These are phyloP conservation scores for Tyrannus savana DNA, from an alignment of 2,113 vertebrate species.

Conservation along the genomic window DNA sequence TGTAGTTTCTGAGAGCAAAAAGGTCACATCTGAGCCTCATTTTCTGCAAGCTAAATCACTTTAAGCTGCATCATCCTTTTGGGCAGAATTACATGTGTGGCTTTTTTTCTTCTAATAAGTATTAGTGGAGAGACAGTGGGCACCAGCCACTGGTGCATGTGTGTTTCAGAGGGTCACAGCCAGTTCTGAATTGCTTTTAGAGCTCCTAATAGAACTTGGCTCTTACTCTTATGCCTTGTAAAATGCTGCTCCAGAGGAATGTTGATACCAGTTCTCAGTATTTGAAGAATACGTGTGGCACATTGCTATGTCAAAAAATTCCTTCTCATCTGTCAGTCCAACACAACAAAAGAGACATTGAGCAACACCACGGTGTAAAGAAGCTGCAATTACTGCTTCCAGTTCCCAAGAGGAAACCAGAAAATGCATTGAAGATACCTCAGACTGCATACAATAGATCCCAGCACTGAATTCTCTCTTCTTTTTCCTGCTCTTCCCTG, in stretches of 20 bases:
- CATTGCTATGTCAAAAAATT: background rate
- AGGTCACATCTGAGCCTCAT: background rate
- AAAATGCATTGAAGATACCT: background rate
- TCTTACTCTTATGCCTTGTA: background rate
- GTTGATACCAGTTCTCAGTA: background rate
- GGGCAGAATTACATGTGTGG: background rate
- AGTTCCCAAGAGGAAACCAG: background rate
- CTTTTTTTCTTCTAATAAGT: background rate
- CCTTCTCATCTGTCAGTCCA: background rate
- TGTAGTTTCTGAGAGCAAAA: background rate
- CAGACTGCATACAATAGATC: background rate
- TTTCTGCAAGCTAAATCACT: background rate
- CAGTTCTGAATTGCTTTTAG: background rate
- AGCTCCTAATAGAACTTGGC: background rate
- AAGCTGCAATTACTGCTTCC: background rate
- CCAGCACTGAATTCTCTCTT: background rate
- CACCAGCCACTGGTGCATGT: rapidly evolving
- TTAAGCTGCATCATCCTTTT: background rate
- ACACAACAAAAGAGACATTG: background rate
- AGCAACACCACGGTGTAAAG: background rate
- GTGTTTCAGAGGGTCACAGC: background rate
- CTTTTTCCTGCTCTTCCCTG: background rate
- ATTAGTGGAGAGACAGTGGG: background rate
- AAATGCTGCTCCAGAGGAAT: background rate
- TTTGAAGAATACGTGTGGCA: background rate